A percentile compares a stretch with the other conserved stretches of the same genome.
phyloP scores from a whole-genome alignment of 2,113 vertebrate species.

The Galemys pyrenaicus region DNA sequence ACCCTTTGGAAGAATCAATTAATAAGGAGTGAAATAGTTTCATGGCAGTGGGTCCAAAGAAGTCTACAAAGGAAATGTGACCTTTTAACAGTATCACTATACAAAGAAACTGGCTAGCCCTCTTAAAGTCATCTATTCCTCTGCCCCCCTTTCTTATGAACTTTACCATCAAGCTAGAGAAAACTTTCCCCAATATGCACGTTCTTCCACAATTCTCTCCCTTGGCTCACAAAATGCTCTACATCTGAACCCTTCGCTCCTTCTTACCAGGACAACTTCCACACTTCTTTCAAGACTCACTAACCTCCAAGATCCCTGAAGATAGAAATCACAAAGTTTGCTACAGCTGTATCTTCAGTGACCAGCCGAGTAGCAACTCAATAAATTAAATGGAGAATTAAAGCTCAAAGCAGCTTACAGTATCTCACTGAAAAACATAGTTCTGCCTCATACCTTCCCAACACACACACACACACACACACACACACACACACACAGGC shows the following conservation, averaged over 20 bases:
- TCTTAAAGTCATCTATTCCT: background rate
- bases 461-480: background rate
- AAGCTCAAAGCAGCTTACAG: background rate
- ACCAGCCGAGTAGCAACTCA: background rate
- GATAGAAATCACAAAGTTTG: background rate
- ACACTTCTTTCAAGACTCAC: background rate
- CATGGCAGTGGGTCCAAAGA: background rate
- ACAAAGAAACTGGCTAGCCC: background rate
- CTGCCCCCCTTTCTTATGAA: background rate
- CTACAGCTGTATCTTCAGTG: background rate
- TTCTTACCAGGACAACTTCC: background rate
- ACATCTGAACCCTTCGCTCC: background rate
- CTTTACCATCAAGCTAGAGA: background rate
- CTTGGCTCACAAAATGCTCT: background rate
- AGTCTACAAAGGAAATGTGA: background rate
- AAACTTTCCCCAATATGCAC: background rate
- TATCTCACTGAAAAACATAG: background rate
- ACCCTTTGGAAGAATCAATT: background rate
- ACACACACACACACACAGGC: background rate
- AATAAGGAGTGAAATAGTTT: background rate
- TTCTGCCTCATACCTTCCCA: background rate
- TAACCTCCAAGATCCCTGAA: background rate
- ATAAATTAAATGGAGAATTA: background rate
- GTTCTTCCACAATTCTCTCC: slow-evolving; percentile 1
- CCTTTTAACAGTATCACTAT: background rate